phyloP scores from a whole-genome alignment of 2,888 invertebrate species.

The Rosalia funebris region DNA sequence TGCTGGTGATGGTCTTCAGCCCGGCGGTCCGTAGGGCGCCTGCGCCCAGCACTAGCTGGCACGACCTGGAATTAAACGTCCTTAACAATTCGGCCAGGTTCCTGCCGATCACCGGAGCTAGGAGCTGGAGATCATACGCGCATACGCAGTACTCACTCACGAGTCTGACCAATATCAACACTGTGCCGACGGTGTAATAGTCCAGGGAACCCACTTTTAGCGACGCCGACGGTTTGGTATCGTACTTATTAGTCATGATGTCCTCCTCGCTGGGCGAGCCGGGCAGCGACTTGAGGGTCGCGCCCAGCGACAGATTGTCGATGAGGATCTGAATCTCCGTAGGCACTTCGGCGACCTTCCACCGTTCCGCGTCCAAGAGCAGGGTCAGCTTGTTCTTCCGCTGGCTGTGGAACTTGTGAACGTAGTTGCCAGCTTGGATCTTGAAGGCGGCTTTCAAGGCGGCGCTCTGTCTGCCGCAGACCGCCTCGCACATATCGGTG shows the following conservation, averaged over 20 bases:
- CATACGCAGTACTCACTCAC: constrained; percentile 92
- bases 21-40: constrained; percentile 96
- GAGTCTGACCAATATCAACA: constrained; percentile 87
- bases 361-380: constrained; percentile 89
- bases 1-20: constrained; percentile 92
- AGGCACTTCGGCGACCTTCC: constrained; percentile 94
- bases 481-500: constrained; percentile 77
- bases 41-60: constrained; percentile 95
- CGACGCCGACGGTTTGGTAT: constrained; percentile 67
- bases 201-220: constrained; percentile 65
- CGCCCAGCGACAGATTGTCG: constrained; percentile 68
- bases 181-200: constrained; percentile 83
- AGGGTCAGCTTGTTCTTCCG: constrained; percentile 85
- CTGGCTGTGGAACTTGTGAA: constrained; percentile 90
- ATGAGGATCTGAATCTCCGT: constrained; percentile 88
- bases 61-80: constrained; percentile 87
- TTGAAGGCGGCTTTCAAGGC: constrained; percentile 85
- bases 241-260: constrained; percentile 59
- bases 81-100: constrained; percentile 89
- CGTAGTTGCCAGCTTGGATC: constrained; percentile 89
- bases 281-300: constrained; percentile 60
- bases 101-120: constrained; percentile 83
- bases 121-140: constrained; percentile 79
- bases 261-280: constrained; percentile 60
- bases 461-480: constrained; percentile 79